phyloP scores from a whole-genome alignment of 1,140 invertebrate genomes.

The Brachionus paranguensis region DNA sequence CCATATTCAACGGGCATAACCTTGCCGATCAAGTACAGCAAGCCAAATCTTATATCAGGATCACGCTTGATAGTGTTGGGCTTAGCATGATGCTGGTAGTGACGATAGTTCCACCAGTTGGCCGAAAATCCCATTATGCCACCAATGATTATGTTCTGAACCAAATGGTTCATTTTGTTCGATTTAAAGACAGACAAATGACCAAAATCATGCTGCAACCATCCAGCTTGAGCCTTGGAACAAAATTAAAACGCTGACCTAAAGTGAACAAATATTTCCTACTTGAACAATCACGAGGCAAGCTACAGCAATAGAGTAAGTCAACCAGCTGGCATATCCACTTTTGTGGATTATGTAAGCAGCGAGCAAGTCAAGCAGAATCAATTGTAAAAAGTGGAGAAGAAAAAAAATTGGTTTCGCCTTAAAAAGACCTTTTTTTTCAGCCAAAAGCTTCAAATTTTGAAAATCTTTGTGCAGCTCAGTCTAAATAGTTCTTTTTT shows the following conservation, averaged over 20 bases:
- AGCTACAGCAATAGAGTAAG: not conserved
- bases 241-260: not conserved
- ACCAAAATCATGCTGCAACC: slow-evolving; percentile 44
- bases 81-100: slow-evolving; percentile 54
- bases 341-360: not conserved
- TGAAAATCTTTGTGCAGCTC: slow-evolving; percentile 24
- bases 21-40: slow-evolving; percentile 50
- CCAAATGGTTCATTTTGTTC: slow-evolving; percentile 38
- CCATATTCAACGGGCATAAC: not conserved
- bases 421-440: slow-evolving; percentile 32
- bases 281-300: not conserved
- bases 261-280: not conserved
- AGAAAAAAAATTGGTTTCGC: not conserved
- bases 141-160: slow-evolving; percentile 42
- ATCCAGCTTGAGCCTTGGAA: slow-evolving; percentile 42
- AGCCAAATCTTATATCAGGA: slow-evolving; percentile 50
- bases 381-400: not conserved
- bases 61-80: slow-evolving; percentile 53
- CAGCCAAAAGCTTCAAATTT: not conserved
- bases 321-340: not conserved
- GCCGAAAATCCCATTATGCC: slow-evolving; percentile 39
- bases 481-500: not conserved
- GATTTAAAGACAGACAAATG: slow-evolving; percentile 43
- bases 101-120: slow-evolving; percentile 55
- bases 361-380: not conserved